A percentile compares a stretch with the other conserved stretches of the same genome.
These are phyloP conservation scores for Actenoides hombroni DNA, from an alignment of 2,113 vertebrate genomes.

Conservation along the genomic window DNA sequence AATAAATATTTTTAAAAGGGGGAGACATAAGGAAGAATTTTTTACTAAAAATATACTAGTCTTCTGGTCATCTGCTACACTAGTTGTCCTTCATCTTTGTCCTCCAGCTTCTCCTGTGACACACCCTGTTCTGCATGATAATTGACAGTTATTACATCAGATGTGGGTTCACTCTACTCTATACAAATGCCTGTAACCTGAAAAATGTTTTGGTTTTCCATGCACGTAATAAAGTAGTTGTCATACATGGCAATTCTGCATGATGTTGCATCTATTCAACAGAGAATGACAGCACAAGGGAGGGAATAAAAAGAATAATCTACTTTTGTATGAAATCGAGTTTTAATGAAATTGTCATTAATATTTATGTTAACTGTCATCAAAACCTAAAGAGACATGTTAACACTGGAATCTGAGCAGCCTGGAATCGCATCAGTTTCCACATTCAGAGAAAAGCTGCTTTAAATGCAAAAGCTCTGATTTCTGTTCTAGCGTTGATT, in stretches of 20 bases:
- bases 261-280: conserved; percentile 9
- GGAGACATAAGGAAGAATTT: not conserved
- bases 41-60: not conserved
- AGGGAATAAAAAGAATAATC: conserved; percentile 37
- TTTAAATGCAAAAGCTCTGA: conserved; percentile 60
- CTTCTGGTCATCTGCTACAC: not conserved
- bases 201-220: conserved; percentile 35
- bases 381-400: conserved; percentile 43
- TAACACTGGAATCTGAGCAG: conserved; percentile 27
- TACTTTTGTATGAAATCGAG: conserved; percentile 34
- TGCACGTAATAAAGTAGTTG: conserved; percentile 1
- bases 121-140: not conserved
- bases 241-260: conserved; percentile 7
- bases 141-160: not conserved
- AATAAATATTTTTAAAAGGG: not conserved
- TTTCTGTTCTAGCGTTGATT: conserved; percentile 48
- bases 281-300: not conserved
- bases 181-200: conserved; percentile 15
- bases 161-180: not conserved
- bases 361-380: conserved; percentile 62
- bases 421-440: conserved; percentile 14
- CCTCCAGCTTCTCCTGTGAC: not conserved
- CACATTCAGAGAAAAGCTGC: conserved; percentile 43
- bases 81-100: not conserved
- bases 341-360: conserved; percentile 65